These are phyloP conservation scores for Colletes gigas DNA, from an alignment of 1,140 invertebrate genomes.

Conservation along the genomic window DNA sequence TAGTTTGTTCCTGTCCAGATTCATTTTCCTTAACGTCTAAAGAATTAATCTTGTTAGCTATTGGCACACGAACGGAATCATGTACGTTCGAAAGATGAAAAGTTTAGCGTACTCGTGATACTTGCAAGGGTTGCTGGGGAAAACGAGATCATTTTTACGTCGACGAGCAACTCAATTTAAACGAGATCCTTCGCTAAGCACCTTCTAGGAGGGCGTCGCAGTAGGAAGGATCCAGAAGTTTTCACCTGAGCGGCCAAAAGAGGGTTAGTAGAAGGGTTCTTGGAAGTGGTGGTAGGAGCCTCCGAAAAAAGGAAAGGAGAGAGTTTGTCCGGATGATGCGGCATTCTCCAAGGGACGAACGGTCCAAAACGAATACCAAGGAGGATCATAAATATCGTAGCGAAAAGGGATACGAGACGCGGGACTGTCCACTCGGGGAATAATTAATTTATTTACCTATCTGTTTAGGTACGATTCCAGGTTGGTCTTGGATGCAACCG, in stretches of 20 bases:
- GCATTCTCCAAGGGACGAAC: conserved; percentile 66
- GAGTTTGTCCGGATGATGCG: conserved; percentile 23
- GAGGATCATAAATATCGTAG: conserved; percentile 69
- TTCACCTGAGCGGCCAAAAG: not conserved
- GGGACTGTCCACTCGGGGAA: conserved; percentile 32
- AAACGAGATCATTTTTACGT: too few relatives aligned
- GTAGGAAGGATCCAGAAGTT: not conserved
- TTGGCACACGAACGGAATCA: too few relatives aligned
- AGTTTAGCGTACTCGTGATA: too few relatives aligned
- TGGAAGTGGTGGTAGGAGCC: not conserved
- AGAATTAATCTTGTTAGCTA: too few relatives aligned
- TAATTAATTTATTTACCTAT: conserved; percentile 65
- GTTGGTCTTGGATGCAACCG: conserved; percentile 13
- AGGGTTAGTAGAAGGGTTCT: not conserved
- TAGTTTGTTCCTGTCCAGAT: too few relatives aligned
- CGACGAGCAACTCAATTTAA: not conserved
- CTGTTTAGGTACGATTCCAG: conserved; percentile 47
- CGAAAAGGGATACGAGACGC: conserved; percentile 20
- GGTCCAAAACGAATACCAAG: conserved; percentile 73
- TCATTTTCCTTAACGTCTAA: too few relatives aligned
- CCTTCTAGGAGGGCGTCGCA: not conserved
- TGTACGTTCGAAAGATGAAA: too few relatives aligned
- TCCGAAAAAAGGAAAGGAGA: not conserved
- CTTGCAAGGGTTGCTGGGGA: too few relatives aligned
- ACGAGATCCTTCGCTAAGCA: not conserved